These are phyloP conservation scores for Squalus acanthias DNA, from an alignment of 2,797 vertebrate species.

Conservation along the genomic window DNA sequence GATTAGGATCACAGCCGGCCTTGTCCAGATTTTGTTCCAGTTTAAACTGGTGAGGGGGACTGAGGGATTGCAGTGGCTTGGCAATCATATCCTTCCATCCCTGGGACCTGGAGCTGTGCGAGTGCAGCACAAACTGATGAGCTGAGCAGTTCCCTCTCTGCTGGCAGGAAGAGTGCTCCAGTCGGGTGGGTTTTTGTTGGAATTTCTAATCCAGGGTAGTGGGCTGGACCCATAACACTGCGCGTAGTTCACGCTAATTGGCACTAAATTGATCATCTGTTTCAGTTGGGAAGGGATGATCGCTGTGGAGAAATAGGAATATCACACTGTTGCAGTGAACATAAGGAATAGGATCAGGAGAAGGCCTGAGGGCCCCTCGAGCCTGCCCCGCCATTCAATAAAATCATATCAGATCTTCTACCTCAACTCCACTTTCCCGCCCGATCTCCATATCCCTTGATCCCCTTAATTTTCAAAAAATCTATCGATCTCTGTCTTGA, in stretches of 20 bases:
- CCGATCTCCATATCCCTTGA: not conserved
- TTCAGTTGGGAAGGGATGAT: not conserved
- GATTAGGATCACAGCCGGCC: not conserved
- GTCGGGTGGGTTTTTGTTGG: not conserved
- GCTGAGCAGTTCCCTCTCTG: not conserved
- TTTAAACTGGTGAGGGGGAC: not conserved
- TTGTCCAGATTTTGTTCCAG: not conserved
- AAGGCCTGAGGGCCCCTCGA: not conserved
- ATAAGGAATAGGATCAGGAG: not conserved
- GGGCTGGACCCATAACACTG: not conserved
- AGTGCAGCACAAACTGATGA: not conserved
- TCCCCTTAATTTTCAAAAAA: not conserved
- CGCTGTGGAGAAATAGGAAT: not conserved
- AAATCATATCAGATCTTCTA: not conserved
- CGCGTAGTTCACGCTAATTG: not conserved
- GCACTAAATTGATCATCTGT: not conserved
- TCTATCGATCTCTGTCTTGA: not conserved
- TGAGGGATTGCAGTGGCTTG: not conserved
- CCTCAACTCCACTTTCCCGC: not conserved
- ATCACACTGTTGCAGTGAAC: not conserved
- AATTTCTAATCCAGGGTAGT: not conserved
- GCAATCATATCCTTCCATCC: not conserved
- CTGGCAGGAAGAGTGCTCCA: not conserved
- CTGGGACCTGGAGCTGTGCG: too few relatives aligned
- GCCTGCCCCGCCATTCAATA: not conserved